phyloP scores from a whole-genome alignment of 2,888 invertebrate species.

The Drosophila meridiana region DNA sequence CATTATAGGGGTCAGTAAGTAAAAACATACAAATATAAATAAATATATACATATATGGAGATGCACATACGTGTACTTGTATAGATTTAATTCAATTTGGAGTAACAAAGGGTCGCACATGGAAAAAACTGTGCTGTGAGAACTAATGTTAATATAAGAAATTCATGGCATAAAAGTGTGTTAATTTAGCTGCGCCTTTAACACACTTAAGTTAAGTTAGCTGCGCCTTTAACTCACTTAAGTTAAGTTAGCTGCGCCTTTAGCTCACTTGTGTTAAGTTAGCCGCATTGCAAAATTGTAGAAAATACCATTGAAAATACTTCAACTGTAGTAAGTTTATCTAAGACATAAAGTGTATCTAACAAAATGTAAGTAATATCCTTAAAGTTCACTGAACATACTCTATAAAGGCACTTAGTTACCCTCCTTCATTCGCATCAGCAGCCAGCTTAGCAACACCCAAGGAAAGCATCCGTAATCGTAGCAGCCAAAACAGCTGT shows the following conservation, averaged over 20 bases:
- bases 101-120: slow-evolving; percentile 17
- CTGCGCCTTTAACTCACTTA: not conserved
- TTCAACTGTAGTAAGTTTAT: not conserved
- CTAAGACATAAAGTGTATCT: not conserved
- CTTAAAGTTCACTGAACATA: not conserved
- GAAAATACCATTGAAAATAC: not conserved
- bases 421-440: not conserved
- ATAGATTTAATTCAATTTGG: slow-evolving; percentile 28
- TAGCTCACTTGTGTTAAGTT: not conserved
- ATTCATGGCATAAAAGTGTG: not conserved
- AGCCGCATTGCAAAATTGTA: not conserved
- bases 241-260: not conserved
- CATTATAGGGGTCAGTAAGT: slow-evolving; percentile 61
- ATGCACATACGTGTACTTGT: slow-evolving; percentile 4
- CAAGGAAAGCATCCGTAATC: not conserved
- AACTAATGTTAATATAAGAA: not conserved
- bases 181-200: not conserved
- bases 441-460: not conserved
- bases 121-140: not conserved
- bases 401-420: not conserved
- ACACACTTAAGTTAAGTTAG: not conserved
- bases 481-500: slow-evolving; percentile 25
- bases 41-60: not conserved
- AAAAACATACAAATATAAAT: slow-evolving; percentile 2
- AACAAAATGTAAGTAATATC: not conserved